Conservation (phyloP, 2,888 invertebrate species). For the Latheticus oryzae region DNA sequence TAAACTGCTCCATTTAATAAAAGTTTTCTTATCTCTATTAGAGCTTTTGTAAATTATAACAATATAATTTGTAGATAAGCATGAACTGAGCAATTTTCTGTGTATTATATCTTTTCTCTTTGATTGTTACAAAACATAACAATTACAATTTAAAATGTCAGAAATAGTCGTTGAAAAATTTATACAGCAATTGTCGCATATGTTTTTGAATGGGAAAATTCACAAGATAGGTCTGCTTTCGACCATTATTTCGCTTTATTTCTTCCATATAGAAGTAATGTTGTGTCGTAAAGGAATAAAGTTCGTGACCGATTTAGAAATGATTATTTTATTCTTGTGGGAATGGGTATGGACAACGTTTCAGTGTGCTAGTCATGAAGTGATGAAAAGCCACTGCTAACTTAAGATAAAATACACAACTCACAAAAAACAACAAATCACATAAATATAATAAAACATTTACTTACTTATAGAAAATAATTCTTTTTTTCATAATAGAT, state of each 20-base stretch:
- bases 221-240: conserved; percentile 26
- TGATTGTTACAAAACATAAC: conserved; percentile 23
- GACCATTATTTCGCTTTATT: conserved; percentile 37
- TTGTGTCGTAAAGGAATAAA: conserved; percentile 41
- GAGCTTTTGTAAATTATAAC: too few species aligned
- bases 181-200: conserved; percentile 25
- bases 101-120: too few species aligned
- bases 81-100: too few species aligned
- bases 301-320: conserved; percentile 42
- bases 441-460: too few species aligned
- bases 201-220: conserved; percentile 34
- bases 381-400: too few species aligned
- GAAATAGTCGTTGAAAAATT: conserved; percentile 33
- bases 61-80: too few species aligned
- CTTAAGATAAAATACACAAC: neutral
- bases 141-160: conserved; percentile 31
- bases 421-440: too few species aligned
- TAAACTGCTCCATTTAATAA: too few species aligned
- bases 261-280: conserved; percentile 34
- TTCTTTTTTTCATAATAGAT: too few species aligned
- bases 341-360: conserved; percentile 13
- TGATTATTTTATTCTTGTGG: conserved; percentile 36
- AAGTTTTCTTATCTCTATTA: too few species aligned
- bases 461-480: too few species aligned
- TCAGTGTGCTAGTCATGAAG: neutral